These are phyloP conservation scores for Xenotilapia longispinis DNA, from an alignment of 2,113 vertebrate species.

Conservation along the genomic window DNA sequence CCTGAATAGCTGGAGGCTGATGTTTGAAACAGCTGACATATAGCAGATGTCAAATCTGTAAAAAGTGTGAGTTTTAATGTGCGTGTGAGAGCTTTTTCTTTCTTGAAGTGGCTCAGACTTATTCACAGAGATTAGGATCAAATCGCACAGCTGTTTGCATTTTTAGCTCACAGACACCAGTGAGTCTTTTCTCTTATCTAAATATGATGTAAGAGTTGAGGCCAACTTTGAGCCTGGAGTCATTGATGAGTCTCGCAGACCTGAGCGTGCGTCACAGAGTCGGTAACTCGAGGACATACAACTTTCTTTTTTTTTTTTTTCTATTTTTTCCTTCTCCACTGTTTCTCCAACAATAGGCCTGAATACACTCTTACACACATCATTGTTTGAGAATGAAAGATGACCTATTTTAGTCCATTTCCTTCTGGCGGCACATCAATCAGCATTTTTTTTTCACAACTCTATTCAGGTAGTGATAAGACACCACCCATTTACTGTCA, in stretches of 20 bases:
- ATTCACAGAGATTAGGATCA: neutral
- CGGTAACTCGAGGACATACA: neutral
- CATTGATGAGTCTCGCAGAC: neutral
- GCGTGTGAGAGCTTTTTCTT: neutral
- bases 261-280: neutral
- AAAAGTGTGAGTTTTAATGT: neutral
- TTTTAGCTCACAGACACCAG: neutral
- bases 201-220: neutral
- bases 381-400: neutral
- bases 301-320: neutral
- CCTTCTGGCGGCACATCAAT: slow-evolving; percentile 15
- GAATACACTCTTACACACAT: neutral
- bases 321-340: neutral
- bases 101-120: neutral
- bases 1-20: neutral
- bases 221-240: neutral
- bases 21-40: neutral
- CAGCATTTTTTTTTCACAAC: neutral
- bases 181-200: neutral
- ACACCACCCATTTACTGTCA: slow-evolving; percentile 46
- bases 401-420: neutral
- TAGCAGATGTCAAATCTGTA: neutral
- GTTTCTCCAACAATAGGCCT: neutral
- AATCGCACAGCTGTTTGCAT: neutral
- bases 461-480: slow-evolving; percentile 20